Percentiles rank a stretch among this genome's conserved stretches.
Conservation (phyloP, 1,140 invertebrate species). For the Leptinotarsa defecta region DNA sequence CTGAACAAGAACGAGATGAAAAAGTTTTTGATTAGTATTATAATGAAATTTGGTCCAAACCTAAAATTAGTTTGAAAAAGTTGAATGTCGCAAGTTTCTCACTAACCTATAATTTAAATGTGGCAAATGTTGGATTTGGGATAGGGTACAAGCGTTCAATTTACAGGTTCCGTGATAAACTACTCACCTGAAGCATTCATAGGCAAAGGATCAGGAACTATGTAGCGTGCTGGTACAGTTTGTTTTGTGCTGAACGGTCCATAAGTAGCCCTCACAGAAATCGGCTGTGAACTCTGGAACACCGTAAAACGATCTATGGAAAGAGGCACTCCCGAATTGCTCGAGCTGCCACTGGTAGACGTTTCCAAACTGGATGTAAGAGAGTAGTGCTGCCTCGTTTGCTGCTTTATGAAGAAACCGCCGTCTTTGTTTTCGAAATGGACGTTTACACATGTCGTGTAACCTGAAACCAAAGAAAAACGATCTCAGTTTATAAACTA, state of each 20-base stretch:
- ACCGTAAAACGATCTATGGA: slow-evolving; percentile 85
- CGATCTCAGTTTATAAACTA: background rate
- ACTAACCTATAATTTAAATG: too few species aligned
- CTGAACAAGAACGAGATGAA: too few species aligned
- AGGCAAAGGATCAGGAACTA: slow-evolving; percentile 76
- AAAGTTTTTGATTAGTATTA: too few species aligned
- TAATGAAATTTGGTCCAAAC: too few species aligned
- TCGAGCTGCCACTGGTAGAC: slow-evolving; percentile 48
- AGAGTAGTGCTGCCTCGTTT: slow-evolving; percentile 65
- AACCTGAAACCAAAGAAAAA: slow-evolving; percentile 52
- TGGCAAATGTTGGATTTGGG: too few species aligned
- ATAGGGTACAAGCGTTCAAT: too few species aligned
- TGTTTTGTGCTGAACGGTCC: slow-evolving; percentile 92
- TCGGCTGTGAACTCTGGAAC: slow-evolving; percentile 82
- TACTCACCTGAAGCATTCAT: slow-evolving; percentile 50
- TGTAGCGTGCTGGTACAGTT: slow-evolving; percentile 87
- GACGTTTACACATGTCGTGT: slow-evolving; percentile 70
- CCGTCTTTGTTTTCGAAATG: slow-evolving; percentile 89
- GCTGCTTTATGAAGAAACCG: slow-evolving; percentile 85
- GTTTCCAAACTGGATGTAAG: slow-evolving; percentile 32
- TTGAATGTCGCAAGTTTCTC: too few species aligned
- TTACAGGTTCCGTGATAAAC: background rate
- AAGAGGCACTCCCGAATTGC: slow-evolving; percentile 62
- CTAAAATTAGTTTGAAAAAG: too few species aligned
- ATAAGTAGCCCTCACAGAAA: slow-evolving; percentile 85